These are phyloP conservation scores for Antheraea pernyi DNA, from an alignment of 1,140 invertebrate genomes.

Conservation along the genomic window DNA sequence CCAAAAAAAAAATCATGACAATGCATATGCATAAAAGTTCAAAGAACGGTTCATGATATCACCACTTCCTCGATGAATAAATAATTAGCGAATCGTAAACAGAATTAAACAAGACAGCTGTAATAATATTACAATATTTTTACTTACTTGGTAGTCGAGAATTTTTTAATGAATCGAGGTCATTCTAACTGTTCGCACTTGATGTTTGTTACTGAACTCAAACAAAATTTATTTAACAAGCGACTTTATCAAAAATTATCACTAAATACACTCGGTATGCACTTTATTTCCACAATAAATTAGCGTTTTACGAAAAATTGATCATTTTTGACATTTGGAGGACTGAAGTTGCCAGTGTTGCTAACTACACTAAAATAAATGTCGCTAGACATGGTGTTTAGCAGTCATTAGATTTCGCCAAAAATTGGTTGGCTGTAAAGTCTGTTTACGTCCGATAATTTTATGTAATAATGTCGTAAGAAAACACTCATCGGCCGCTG, in stretches of 20 bases:
- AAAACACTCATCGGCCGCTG: too few species aligned
- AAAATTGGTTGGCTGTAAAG: too few species aligned
- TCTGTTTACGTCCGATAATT: too few species aligned
- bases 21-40: conserved; percentile 41
- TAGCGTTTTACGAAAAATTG: conserved; percentile 23
- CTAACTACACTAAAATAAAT: too few species aligned
- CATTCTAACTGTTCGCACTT: conserved; percentile 24
- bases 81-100: conserved; percentile 21
- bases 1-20: conserved; percentile 34
- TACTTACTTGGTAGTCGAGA: conserved; percentile 7
- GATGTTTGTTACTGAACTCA: conserved; percentile 16
- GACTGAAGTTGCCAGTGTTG: conserved; percentile 10
- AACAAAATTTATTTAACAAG: conserved; percentile 14
- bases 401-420: too few species aligned
- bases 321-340: conserved; percentile 27
- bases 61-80: conserved; percentile 41
- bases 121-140: not conserved
- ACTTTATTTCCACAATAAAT: conserved; percentile 16
- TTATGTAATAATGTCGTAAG: too few species aligned
- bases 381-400: too few species aligned
- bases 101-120: conserved; percentile 1
- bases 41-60: conserved; percentile 60
- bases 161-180: conserved; percentile 20
- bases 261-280: conserved; percentile 2
- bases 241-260: conserved; percentile 7